Evolutionary conservation across 2,888 invertebrate genomes (phyloP), one percentile per base, ranked within the genome.

Genomic region (Coecobrya sp.): DNA sequence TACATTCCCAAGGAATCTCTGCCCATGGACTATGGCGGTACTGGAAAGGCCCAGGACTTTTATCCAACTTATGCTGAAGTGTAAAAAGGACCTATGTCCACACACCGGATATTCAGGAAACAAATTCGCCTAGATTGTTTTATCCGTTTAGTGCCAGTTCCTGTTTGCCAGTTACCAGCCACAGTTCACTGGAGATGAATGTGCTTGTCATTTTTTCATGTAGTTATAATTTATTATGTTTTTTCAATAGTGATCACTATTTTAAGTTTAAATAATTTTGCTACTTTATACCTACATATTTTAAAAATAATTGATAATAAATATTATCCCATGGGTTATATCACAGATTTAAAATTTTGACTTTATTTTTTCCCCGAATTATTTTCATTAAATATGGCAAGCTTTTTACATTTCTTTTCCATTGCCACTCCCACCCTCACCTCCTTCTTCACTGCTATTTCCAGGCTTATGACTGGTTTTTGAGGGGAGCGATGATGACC

Each of bases 21-120:
- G 22, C 92, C 93, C 27, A 68, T 55, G 65, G 93, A 90, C 27
- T 90, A 90, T 45, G 93, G 93, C 22, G 93, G 93, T 59, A 70
- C 25, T 59, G 93, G 76, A 49, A 42, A 45, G 3, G 87, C 91
- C 65, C n/a, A 42, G 19, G 92, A 93, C 45, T 85, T 93, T 52
- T 76, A 13, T 27, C 86, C 70, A n/a, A 49, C 49, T n/a, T 86
- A 86, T 30, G 86, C 70, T 30, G 86, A 86, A 25, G 36, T 62
- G 19, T 82, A 30, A 36, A 59, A 4, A 59, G 5, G 11, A 22
- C 5, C 59, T 22, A 55, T 19, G 11, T 10, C 1, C 22, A 27
- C n/a, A 65, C 52, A n/a, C 27, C 79, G 79, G 79, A 79, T 79
- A 79, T 79, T 49, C 79, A 79, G 79, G 52, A 55, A 52, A 11